Conservation (phyloP, 2,888 invertebrate genomes). For the Poecilobothrus nobilitatus region DNA sequence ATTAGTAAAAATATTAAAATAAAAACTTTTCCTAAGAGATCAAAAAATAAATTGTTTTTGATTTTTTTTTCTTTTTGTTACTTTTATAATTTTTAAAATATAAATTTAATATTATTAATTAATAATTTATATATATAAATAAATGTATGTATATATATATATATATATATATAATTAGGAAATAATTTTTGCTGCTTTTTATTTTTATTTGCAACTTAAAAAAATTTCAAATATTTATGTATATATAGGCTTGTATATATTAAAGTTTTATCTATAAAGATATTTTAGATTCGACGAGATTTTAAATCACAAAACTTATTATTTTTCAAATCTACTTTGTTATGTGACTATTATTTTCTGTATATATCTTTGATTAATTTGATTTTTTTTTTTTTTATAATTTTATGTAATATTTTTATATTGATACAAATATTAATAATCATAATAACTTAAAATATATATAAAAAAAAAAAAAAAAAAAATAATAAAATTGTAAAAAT, state of each 20-base stretch:
- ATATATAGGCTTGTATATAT: neutral
- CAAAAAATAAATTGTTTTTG: slow-evolving; percentile 3
- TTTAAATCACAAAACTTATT: neutral
- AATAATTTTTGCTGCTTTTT: slow-evolving; percentile 10
- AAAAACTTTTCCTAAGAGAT: neutral
- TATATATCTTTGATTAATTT: neutral
- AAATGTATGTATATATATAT: slow-evolving; percentile 18
- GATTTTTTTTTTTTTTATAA: neutral
- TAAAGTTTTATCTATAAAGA: neutral
- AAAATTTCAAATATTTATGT: neutral
- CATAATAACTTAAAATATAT: neutral
- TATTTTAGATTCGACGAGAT: neutral
- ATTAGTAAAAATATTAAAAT: slow-evolving; percentile 5
- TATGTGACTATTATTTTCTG: neutral
- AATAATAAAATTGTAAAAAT: neutral
- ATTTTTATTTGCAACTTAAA: slow-evolving; percentile 12
- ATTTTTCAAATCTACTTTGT: neutral
- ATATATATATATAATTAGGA: slow-evolving; percentile 13
- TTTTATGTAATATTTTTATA: too few species aligned
- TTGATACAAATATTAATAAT: neutral
- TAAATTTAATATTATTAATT: neutral
- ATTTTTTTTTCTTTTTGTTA: neutral
- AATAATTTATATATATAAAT: too few species aligned
- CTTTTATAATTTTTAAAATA: neutral
- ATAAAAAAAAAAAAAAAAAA: neutral